Evolutionary conservation across 2,113 vertebrate genomes (phyloP).

Genomic region (Hylia prasina): DNA sequence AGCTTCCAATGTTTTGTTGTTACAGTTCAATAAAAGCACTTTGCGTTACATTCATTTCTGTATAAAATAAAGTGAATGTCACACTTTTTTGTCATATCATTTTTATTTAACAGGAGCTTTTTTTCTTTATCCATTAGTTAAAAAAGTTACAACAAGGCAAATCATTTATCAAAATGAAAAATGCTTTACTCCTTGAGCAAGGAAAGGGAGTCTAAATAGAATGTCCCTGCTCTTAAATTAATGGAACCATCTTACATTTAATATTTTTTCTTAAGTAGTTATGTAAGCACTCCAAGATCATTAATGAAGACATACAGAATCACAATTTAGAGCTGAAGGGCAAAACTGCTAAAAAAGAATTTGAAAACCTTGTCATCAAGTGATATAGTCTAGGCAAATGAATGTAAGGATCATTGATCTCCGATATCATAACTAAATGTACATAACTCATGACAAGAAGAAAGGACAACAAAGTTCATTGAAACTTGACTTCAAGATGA

Average conservation of each 20-base stretch:
- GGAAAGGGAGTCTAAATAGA: slow-evolving; percentile 58
- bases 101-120: slow-evolving; percentile 55
- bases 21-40: slow-evolving; percentile 36
- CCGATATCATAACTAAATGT: slow-evolving; percentile 15
- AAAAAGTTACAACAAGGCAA: slow-evolving; percentile 63
- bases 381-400: slow-evolving; percentile 28
- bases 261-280: slow-evolving; percentile 59
- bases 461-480: slow-evolving; percentile 15
- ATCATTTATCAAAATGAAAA: slow-evolving; percentile 72
- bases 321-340: slow-evolving; percentile 39
- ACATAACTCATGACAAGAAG: slow-evolving; percentile 1
- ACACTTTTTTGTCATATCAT: slow-evolving; percentile 69
- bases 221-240: slow-evolving; percentile 55
- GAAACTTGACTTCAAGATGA: slow-evolving; percentile 12
- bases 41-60: slow-evolving; percentile 25
- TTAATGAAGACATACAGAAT: slow-evolving; percentile 44
- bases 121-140: slow-evolving; percentile 66
- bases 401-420: slow-evolving; percentile 38
- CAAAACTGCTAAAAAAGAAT: slow-evolving; percentile 30
- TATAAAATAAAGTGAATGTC: slow-evolving; percentile 69
- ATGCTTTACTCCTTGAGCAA: slow-evolving; percentile 42
- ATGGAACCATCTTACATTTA: slow-evolving; percentile 55
- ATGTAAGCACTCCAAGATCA: slow-evolving; percentile 49
- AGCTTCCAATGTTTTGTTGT: slow-evolving; percentile 16
- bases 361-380: neutral